phyloP scores from a whole-genome alignment of 2,113 vertebrate genomes.

The Vireo altiloquus region DNA sequence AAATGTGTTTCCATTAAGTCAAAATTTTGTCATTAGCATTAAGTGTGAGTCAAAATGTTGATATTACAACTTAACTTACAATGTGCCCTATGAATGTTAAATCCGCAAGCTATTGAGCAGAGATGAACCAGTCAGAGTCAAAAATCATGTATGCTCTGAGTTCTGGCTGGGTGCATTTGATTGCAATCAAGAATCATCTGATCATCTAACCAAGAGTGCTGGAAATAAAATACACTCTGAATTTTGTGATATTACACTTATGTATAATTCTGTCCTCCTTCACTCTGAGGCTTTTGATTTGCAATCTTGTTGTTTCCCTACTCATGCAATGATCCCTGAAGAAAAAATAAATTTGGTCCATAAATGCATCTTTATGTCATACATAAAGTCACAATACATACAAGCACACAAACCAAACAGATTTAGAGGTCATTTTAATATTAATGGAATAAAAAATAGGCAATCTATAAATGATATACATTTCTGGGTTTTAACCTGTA shows the following conservation, averaged over 20 bases:
- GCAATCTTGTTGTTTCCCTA: neutral
- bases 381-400: neutral
- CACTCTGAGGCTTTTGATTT: neutral
- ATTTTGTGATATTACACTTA: neutral
- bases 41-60: neutral
- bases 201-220: neutral
- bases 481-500: neutral
- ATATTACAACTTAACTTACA: neutral
- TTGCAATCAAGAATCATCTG: slow-evolving; percentile 54
- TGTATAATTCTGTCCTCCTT: neutral
- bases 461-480: neutral
- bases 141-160: slow-evolving; percentile 16
- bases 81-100: neutral
- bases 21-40: neutral
- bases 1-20: neutral
- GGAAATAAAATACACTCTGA: slow-evolving; percentile 20
- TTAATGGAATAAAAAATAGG: neutral
- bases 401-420: neutral
- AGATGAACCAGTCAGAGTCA: slow-evolving; percentile 24
- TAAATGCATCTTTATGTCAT: neutral
- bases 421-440: neutral
- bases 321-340: neutral
- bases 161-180: slow-evolving; percentile 29
- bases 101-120: neutral
- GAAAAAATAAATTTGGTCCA: neutral